phyloP scores from a whole-genome alignment of 1,140 invertebrate species.

The Choristoneura fumiferana region DNA sequence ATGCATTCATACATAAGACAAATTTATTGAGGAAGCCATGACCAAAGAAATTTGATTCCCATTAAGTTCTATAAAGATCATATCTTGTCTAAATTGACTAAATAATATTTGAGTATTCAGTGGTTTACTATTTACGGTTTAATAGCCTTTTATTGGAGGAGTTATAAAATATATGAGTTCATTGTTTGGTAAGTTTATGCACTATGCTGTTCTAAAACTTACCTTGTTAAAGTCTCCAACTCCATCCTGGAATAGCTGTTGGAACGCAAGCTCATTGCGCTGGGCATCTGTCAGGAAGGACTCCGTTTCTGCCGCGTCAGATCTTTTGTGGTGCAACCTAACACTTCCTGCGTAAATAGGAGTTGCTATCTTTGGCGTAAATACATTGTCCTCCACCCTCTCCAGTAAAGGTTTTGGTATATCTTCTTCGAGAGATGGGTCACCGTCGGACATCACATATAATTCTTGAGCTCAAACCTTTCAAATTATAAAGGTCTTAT shows the following conservation, averaged over 20 bases:
- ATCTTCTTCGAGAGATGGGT: constrained; percentile 76
- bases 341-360: constrained; percentile 64
- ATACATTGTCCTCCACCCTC: constrained; percentile 64
- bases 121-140: too few relatives aligned
- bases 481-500: neutral
- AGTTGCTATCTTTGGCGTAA: constrained; percentile 64
- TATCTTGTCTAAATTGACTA: too few relatives aligned
- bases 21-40: too few relatives aligned
- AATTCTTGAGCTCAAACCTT: constrained; percentile 11
- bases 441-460: constrained; percentile 75
- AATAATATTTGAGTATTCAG: too few relatives aligned
- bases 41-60: too few relatives aligned
- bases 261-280: constrained; percentile 66
- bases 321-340: constrained; percentile 59
- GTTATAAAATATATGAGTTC: too few relatives aligned
- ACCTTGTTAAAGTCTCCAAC: constrained; percentile 61
- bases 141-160: too few relatives aligned
- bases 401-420: constrained; percentile 63
- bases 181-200: too few relatives aligned
- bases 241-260: constrained; percentile 64
- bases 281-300: constrained; percentile 62
- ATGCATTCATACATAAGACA: too few relatives aligned
- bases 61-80: too few relatives aligned
- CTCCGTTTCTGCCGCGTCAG: constrained; percentile 57
- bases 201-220: constrained; percentile 16